Base-by-base conservation (phyloP, 2,888 invertebrate genomes). In the Odontomyia ornata region DNA sequence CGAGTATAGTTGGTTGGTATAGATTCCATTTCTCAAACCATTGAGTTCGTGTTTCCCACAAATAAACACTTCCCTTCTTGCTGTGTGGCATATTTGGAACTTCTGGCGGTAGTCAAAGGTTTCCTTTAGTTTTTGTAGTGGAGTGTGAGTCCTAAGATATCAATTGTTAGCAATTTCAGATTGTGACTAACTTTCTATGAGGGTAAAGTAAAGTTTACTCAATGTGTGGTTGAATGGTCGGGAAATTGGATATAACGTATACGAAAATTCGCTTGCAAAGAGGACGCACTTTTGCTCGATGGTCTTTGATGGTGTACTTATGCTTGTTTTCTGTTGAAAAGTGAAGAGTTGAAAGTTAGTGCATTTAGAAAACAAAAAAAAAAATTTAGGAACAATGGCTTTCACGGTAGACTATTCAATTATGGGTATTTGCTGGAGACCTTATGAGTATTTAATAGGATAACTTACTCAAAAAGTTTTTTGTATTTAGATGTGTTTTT, bases 121-220 rank as follows among this genome's bases (percentile, higher is more conserved):
- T n/a, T 64, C n/a, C 64, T 64, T 28, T 5, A n/a, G 27, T 21
- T 21, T 67, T 13, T 36, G 43, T 21, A 15, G 5, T 2, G 36
- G 67, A n/a, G 36, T 11, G 36, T 67, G 46, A 9, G 57, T 30
- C 25, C 56, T 56, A 30, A 56, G 72, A 72, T 71, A 71, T 47
- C 71, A 71, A 71, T 71, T 71, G 71, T 25, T 52, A 47, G 71
- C 71, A 47, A 52, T 71, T 71, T 71, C 28, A 71, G 71, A 46
- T 52, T 71, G 71, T 25, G 25, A 52, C 47, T 47, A 71, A 71
- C 52, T 71, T 71, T 47, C 52, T 23, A 46, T 71, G 47, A 71
- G 71, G 52, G 71, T 47, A 71, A 71, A 47, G 71, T 27, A 71
- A 71, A 71, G 71, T 71, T 52, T 71, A 71, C 71, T 71, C 28